These are phyloP conservation scores for Griposia aprilina DNA, from an alignment of 2,888 invertebrate genomes.

Conservation along the genomic window DNA sequence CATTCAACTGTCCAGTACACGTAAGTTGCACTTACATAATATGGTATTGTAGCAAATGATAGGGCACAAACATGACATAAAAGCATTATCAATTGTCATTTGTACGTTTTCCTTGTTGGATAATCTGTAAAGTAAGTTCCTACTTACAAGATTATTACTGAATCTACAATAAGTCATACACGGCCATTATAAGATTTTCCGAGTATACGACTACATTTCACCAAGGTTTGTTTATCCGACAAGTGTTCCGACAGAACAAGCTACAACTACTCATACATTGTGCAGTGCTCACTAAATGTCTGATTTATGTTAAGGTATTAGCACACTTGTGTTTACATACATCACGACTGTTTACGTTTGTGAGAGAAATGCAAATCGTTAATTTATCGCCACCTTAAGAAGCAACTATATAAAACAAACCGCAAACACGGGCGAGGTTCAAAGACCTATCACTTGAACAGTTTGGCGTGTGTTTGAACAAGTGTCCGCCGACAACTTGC, in stretches of 20 bases:
- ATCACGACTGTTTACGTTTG: constrained; percentile 84
- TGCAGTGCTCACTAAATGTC: constrained; percentile 64
- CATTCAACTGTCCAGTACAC: constrained; percentile 30
- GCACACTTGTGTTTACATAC: constrained; percentile 83
- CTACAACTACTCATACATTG: constrained; percentile 58
- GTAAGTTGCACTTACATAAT: constrained; percentile 35
- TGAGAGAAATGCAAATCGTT: constrained; percentile 88
- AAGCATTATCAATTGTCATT: constrained; percentile 34
- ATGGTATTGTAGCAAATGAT: constrained; percentile 38
- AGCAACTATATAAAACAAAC: constrained; percentile 87
- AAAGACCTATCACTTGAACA: constrained; percentile 88
- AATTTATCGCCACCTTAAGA: constrained; percentile 89
- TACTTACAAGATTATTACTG: constrained; percentile 38
- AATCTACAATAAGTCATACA: constrained; percentile 47
- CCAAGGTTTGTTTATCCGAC: constrained; percentile 56
- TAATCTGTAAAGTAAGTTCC: constrained; percentile 37
- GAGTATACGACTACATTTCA: constrained; percentile 39
- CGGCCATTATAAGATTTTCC: constrained; percentile 48
- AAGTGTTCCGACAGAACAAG: constrained; percentile 50
- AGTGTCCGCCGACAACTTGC: constrained; percentile 82
- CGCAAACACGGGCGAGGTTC: constrained; percentile 86
- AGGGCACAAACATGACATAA: constrained; percentile 21
- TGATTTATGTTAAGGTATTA: constrained; percentile 78
- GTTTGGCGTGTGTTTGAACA: constrained; percentile 87
- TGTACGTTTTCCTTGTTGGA: constrained; percentile 41